These are phyloP conservation scores for Eubasilissa regina DNA, from an alignment of 1,140 invertebrate species.

Conservation along the genomic window DNA sequence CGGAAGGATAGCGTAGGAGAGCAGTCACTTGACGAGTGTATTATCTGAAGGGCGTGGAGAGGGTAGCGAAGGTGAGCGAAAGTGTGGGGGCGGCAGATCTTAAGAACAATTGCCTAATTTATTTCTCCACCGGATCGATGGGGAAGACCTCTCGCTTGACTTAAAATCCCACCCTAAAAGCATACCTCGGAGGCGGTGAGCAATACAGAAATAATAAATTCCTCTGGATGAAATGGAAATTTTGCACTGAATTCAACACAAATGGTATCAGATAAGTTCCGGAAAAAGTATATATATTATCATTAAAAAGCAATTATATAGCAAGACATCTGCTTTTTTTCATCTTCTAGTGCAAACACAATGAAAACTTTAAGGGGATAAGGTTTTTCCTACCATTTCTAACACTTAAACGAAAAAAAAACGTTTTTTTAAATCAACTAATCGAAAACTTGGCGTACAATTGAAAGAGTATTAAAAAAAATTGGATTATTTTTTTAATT, in stretches of 20 bases:
- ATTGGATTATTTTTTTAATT: too few relatives aligned
- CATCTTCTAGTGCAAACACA: too few relatives aligned
- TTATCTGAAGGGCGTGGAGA: slow-evolving; percentile 43
- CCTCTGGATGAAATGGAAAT: slow-evolving; percentile 20
- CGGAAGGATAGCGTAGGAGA: slow-evolving; percentile 37
- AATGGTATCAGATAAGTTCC: too few relatives aligned
- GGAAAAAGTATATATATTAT: too few relatives aligned
- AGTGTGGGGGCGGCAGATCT: slow-evolving; percentile 28
- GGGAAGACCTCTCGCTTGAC: slow-evolving; percentile 21
- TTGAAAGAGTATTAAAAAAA: too few relatives aligned
- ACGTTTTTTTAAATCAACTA: too few relatives aligned
- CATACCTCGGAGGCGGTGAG: slow-evolving; percentile 13
- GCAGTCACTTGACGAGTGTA: slow-evolving; percentile 54
- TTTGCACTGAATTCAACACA: background rate
- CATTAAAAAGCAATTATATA: too few relatives aligned
- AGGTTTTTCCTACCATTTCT: too few relatives aligned
- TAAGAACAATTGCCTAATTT: slow-evolving; percentile 55
- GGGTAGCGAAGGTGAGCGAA: background rate
- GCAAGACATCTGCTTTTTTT: too few relatives aligned
- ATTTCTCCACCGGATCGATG: slow-evolving; percentile 51
- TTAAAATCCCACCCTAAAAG: slow-evolving; percentile 26
- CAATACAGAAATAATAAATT: slow-evolving; percentile 31
- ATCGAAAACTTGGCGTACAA: too few relatives aligned
- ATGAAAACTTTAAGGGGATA: too few relatives aligned
- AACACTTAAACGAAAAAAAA: too few relatives aligned